phyloP scores from a whole-genome alignment of 2,113 vertebrate species.

The Salvelinus alpinus region DNA sequence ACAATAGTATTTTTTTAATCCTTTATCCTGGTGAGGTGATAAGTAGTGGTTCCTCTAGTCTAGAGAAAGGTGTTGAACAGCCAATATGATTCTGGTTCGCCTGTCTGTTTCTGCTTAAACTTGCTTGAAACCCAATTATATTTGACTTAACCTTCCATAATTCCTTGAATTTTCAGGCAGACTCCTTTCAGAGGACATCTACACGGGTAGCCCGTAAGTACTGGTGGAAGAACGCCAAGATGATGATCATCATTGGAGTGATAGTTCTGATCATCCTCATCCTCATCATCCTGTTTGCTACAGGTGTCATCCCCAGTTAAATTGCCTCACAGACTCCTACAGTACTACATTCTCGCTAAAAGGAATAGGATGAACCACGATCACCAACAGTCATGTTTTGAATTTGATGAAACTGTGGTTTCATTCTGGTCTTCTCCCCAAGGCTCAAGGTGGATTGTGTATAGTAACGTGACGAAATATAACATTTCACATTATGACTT shows the following conservation, averaged over 20 bases:
- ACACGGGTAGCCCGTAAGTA: constrained; percentile 75
- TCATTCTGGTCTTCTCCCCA: neutral
- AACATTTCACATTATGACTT: constrained; percentile 1
- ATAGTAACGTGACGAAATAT: neutral
- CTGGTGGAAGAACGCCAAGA: constrained; percentile 81
- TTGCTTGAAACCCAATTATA: neutral
- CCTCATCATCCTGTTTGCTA: constrained; percentile 80
- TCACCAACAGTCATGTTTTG: too few species aligned
- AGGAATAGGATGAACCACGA: too few species aligned
- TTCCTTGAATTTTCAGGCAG: constrained; percentile 68
- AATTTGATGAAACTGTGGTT: too few species aligned
- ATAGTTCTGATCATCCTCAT: constrained; percentile 69
- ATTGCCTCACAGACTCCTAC: neutral
- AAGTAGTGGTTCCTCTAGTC: neutral
- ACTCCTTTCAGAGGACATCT: constrained; percentile 75
- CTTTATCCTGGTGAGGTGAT: neutral
- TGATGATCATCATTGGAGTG: constrained; percentile 75
- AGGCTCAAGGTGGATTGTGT: neutral
- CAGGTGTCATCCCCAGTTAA: constrained; percentile 64
- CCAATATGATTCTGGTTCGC: neutral
- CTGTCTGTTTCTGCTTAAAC: neutral
- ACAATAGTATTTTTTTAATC: neutral
- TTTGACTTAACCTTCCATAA: constrained; percentile 7
- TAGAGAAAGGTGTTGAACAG: neutral
- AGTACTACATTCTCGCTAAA: too few species aligned